Conservation (phyloP, 2,888 invertebrate genomes). For the Muschampia plurimacula region DNA sequence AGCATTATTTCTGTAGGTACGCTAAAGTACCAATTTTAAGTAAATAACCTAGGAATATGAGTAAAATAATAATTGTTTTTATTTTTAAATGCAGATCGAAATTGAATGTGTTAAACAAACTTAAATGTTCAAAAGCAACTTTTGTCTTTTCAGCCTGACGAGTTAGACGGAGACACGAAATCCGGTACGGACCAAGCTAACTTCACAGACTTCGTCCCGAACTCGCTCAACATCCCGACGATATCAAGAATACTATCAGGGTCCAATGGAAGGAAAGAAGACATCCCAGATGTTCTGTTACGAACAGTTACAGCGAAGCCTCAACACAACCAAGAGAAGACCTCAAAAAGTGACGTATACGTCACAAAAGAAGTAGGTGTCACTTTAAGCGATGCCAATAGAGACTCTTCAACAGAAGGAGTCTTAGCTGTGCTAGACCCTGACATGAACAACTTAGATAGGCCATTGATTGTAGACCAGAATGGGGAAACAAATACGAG, state of each 20-base stretch:
- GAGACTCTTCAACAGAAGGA: slow-evolving; percentile 79
- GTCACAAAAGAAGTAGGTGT: slow-evolving; percentile 77
- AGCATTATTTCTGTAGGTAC: background rate
- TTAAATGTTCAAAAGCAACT: background rate
- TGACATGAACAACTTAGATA: slow-evolving; percentile 83
- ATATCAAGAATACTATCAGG: slow-evolving; percentile 94
- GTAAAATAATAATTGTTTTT: background rate
- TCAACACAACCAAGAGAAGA: slow-evolving; percentile 75
- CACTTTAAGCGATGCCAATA: slow-evolving; percentile 74
- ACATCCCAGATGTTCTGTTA: slow-evolving; percentile 91
- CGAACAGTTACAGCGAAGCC: slow-evolving; percentile 88
- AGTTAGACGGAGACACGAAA: slow-evolving; percentile 75
- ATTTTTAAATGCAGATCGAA: background rate
- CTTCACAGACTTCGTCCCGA: slow-evolving; percentile 88
- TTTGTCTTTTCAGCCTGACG: slow-evolving; percentile 69
- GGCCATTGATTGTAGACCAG: slow-evolving; percentile 77
- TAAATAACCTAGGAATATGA: background rate
- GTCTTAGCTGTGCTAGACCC: slow-evolving; percentile 80
- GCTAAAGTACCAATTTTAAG: too few species aligned
- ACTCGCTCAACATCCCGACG: slow-evolving; percentile 90
- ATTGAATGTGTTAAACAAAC: background rate
- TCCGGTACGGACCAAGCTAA: slow-evolving; percentile 78
- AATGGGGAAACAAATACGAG: slow-evolving; percentile 83
- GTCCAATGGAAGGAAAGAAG: slow-evolving; percentile 93
- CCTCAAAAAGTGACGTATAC: slow-evolving; percentile 74